Percentiles rank a stretch among this genome's conserved stretches.
Conservation (phyloP, 2,113 vertebrate species). For the Rhinoptilus africanus region DNA sequence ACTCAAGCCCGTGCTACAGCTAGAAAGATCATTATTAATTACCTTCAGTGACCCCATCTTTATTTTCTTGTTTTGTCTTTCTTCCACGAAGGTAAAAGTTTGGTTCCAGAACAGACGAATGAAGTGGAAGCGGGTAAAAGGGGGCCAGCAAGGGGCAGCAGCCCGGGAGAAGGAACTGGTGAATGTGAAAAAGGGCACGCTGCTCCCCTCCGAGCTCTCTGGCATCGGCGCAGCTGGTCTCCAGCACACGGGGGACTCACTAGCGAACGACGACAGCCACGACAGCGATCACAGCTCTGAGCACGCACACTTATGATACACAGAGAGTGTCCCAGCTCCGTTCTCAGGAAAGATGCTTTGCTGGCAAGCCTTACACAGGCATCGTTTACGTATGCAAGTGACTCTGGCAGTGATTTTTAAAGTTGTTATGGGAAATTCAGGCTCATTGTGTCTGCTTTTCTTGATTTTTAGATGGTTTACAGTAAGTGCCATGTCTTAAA, state of each 20-base stretch:
- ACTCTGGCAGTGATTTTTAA: constrained; percentile 57
- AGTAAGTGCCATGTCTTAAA: constrained; percentile 69
- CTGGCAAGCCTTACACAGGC: constrained; percentile 71
- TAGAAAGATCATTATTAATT: background rate
- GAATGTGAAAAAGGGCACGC: constrained; percentile 94
- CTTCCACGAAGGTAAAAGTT: constrained; percentile 88
- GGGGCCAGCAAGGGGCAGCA: constrained; percentile 94
- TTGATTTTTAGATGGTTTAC: constrained; percentile 70
- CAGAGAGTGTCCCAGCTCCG: constrained; percentile 53
- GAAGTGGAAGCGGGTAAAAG: constrained; percentile 99
- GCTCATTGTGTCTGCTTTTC: constrained; percentile 67
- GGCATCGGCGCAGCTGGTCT: constrained; percentile 85
- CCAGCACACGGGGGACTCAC: constrained; percentile 90
- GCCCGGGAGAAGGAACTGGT: constrained; percentile 96
- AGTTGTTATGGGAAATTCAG: constrained; percentile 42
- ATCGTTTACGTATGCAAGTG: constrained; percentile 71
- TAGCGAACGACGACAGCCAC: constrained; percentile 93
- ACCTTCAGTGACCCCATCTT: background rate
- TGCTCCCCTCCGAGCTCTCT: constrained; percentile 93
- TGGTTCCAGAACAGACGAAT: constrained; percentile 99
- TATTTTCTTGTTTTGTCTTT: background rate
- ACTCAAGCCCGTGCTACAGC: background rate
- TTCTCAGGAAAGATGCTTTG: constrained; percentile 85
- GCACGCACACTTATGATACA: constrained; percentile 92
- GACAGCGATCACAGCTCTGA: constrained; percentile 98